phyloP scores from a whole-genome alignment of 1,140 invertebrate species.

The Saccostrea echinata region DNA sequence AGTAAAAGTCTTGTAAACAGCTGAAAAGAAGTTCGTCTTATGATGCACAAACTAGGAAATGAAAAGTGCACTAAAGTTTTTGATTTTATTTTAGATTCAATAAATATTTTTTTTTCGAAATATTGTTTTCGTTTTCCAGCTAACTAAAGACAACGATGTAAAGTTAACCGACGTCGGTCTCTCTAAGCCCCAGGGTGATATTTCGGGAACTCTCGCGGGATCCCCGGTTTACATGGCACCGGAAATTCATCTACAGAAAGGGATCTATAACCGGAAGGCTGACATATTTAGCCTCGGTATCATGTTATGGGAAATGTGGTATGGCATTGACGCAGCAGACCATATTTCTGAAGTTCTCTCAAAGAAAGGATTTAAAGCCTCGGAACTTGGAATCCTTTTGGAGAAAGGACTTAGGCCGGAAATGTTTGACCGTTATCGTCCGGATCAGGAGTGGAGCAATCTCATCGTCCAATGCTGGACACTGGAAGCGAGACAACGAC shows the following conservation, averaged over 20 bases:
- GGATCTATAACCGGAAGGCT: slow-evolving; percentile 57
- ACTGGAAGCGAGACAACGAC: slow-evolving; percentile 51
- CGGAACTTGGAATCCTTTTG: background rate
- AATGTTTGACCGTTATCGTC: slow-evolving; percentile 51
- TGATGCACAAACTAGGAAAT: no score
- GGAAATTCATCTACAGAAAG: slow-evolving; percentile 66
- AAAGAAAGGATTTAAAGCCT: slow-evolving; percentile 54
- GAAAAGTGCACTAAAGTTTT: no score
- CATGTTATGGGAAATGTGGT: slow-evolving; percentile 76
- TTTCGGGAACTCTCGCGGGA: slow-evolving; percentile 69
- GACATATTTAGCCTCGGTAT: slow-evolving; percentile 69
- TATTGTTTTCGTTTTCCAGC: slow-evolving; percentile 68
- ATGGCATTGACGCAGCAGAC: slow-evolving; percentile 69
- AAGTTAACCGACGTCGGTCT: slow-evolving; percentile 76
- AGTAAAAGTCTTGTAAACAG: no score
- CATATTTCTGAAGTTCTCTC: slow-evolving; percentile 57
- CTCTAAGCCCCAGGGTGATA: slow-evolving; percentile 67
- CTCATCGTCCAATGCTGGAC: slow-evolving; percentile 62
- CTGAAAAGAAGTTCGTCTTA: no score
- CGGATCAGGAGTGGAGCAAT: slow-evolving; percentile 51
- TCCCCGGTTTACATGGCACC: slow-evolving; percentile 75
- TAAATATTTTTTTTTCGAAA: background rate
- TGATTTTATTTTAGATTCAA: background rate
- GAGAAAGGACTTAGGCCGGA: slow-evolving; percentile 61
- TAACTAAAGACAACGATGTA: slow-evolving; percentile 65